Evolutionary conservation across 2,113 vertebrate genomes (phyloP).

Genomic region (Brachirus orientalis): DNA sequence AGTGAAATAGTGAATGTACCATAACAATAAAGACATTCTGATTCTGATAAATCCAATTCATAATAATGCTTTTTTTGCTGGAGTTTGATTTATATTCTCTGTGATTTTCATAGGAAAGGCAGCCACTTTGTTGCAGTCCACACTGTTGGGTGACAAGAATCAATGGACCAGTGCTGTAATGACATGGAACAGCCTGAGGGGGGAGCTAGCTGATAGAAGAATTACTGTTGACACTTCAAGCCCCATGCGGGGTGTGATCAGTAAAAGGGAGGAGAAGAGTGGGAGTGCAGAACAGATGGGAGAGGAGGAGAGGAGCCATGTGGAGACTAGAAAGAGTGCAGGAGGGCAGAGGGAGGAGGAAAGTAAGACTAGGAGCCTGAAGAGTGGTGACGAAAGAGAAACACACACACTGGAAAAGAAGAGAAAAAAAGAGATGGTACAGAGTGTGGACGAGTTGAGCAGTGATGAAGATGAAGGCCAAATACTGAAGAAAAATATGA

Average conservation of each 20-base stretch:
- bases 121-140: slow-evolving; percentile 62
- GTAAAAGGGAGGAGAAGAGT: slow-evolving; percentile 23
- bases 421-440: slow-evolving; percentile 16
- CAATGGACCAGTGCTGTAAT: slow-evolving; percentile 60
- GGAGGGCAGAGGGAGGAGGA: slow-evolving; percentile 19
- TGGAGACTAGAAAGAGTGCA: slow-evolving; percentile 12
- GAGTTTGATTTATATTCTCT: neutral
- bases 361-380: neutral
- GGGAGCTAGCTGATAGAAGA: slow-evolving; percentile 50
- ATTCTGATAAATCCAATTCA: too few species aligned
- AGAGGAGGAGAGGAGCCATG: slow-evolving; percentile 13
- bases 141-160: slow-evolving; percentile 55
- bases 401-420: slow-evolving; percentile 12
- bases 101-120: slow-evolving; percentile 59
- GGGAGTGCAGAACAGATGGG: slow-evolving; percentile 24
- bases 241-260: neutral
- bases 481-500: slow-evolving; percentile 6
- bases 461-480: neutral
- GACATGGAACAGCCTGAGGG: slow-evolving; percentile 75
- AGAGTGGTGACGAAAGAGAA: neutral
- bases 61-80: neutral
- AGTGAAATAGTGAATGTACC: too few species aligned
- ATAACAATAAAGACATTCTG: too few species aligned
- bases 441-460: neutral
- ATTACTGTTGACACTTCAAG: neutral